These are phyloP conservation scores for rabbit (Oryctolagus cuniculus) DNA, from an alignment of 2,113 vertebrate species.

Conservation along the genomic window mOryCun1.1 NC_091433.1:138086001-138086500, in stretches of 20 bases:
- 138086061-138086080: neutral
- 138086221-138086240: constrained; percentile 47
- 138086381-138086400: neutral
- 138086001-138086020: constrained; percentile 16
- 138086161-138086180: neutral
- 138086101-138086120: neutral
- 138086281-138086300: constrained; percentile 27
- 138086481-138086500: too few relatives aligned
- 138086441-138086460: too few relatives aligned
- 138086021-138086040: constrained; percentile 16
- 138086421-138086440: neutral
- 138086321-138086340: neutral
- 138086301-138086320: neutral
- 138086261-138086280: neutral
- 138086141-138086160: neutral
- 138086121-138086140: constrained; percentile 3
- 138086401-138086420: neutral
- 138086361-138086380: neutral
- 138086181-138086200: neutral
- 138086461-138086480: too few relatives aligned
- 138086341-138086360: neutral
- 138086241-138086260: constrained; percentile 9
- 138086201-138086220: neutral
- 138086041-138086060: constrained; percentile 14
- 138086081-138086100: constrained; percentile 48